phyloP scores from a whole-genome alignment of 2,113 vertebrate species.

The Sisor rabdophorus region DNA sequence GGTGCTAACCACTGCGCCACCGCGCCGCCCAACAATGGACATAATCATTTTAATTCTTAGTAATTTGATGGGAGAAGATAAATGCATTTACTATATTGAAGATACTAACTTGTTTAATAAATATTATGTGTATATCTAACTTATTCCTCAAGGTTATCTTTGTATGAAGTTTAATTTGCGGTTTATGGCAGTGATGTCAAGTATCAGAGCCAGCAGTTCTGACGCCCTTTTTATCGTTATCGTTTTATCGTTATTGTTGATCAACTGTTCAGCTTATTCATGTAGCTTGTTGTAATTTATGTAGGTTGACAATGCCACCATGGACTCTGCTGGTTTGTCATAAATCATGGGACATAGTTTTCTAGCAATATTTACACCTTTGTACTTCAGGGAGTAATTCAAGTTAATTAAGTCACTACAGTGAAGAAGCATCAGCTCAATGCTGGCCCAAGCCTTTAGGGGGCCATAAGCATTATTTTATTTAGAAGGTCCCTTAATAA shows the following conservation, averaged over 20 bases:
- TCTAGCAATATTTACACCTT: not conserved
- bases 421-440: not conserved
- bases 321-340: not conserved
- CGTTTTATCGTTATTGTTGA: slow-evolving; percentile 25
- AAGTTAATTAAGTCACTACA: not conserved
- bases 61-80: no score
- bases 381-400: not conserved
- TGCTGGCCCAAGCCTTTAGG: no score
- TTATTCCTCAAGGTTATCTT: no score
- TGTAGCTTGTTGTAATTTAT: not conserved
- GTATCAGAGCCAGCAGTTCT: not conserved
- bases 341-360: not conserved
- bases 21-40: no score
- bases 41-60: no score
- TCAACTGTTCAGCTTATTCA: not conserved
- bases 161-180: no score
- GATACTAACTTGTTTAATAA: no score
- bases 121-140: no score
- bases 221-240: slow-evolving; percentile 4
- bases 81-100: no score
- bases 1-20: no score
- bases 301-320: not conserved
- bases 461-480: no score
- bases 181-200: not conserved
- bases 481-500: no score